phyloP scores from a whole-genome alignment of 2,797 vertebrate species.

The Aeoliscus strigatus region DNA sequence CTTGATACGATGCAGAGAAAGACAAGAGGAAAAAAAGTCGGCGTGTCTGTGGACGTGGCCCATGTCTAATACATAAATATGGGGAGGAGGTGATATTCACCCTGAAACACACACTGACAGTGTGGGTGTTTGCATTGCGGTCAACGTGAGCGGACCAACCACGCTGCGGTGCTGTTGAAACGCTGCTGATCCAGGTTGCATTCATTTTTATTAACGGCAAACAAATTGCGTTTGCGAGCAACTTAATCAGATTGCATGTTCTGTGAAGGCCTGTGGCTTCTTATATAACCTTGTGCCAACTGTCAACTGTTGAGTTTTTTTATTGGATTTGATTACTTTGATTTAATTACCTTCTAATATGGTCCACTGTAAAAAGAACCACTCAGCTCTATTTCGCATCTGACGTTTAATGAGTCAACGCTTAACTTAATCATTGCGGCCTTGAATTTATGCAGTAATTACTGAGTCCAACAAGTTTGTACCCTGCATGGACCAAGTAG shows the following conservation, averaged over 20 bases:
- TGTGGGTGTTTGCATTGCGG: conserved; percentile 12
- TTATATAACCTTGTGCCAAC: conserved; percentile 35
- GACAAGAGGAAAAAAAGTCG: too few species aligned
- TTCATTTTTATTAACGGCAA: conserved; percentile 56
- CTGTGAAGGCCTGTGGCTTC: conserved; percentile 45
- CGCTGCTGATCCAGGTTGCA: conserved; percentile 38
- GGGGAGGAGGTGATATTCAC: too few species aligned
- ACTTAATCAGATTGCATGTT: conserved; percentile 58
- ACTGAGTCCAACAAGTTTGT: too few species aligned
- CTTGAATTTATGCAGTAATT: too few species aligned
- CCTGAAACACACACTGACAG: too few species aligned
- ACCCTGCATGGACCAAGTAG: too few species aligned
- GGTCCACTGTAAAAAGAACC: conserved; percentile 26
- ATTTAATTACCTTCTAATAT: conserved; percentile 52
- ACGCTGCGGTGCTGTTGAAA: conserved; percentile 13
- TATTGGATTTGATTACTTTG: conserved; percentile 58
- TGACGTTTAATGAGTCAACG: too few species aligned
- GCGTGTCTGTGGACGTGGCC: too few species aligned
- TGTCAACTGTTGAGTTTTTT: conserved; percentile 44
- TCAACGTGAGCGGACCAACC: conserved; percentile 7
- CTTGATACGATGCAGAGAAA: too few species aligned
- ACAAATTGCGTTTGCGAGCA: conserved; percentile 52
- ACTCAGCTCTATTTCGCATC: too few species aligned
- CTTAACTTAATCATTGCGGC: too few species aligned
- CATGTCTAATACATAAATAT: too few species aligned